Evolutionary conservation across 2,113 vertebrate genomes (phyloP), one percentile per base, ranked within the genome.

Genomic region (Strix aluco): DNA sequence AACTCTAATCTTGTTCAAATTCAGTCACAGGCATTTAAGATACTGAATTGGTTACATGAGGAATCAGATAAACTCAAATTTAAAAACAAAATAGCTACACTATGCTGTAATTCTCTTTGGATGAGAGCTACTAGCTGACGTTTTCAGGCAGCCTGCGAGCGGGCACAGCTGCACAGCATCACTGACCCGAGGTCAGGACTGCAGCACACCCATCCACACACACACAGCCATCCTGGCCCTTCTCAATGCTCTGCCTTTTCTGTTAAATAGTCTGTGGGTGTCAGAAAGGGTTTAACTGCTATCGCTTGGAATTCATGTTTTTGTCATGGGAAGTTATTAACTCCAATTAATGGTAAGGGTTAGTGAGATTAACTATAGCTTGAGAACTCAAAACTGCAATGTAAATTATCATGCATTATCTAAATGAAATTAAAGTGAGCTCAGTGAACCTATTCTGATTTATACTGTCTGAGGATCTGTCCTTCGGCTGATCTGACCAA

Each of bases 191-290:
- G 90, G 81, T 55, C 73, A 84, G 65, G 69, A 18, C 72, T 58
- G 32, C 74, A 92, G 91, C 81, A 40, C 34, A 10, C 69, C 66
- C 30, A 26, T 29, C 27, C 5, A 2, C n/a, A 20, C 34, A 26
- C 34, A 26, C 38, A 5, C 4, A 29, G 46, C 32, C 85, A 38
- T 4, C 30, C 59, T 1, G 0, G 62, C 71, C 63, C 59, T 77
- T 34, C 62, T 0, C 0, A 83, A 40, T 6, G 11, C 25, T 44
- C 77, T 0, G 0, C 0, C 0, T 15, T 52, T 20, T 22, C 86
- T 63, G 19, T 42, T 52, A 59, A 38, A 87, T 14, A 44, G 74
- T 72, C 73, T 18, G 6, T 5, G 44, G 25, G 9, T 59, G 92
- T 38, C 83, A 91, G 59, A 29, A 5, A 30, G 57, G 9, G 3